These are phyloP conservation scores for Sarcophilus harrisii DNA, from an alignment of 2,797 vertebrate species.

Conservation along the genomic window DNA sequence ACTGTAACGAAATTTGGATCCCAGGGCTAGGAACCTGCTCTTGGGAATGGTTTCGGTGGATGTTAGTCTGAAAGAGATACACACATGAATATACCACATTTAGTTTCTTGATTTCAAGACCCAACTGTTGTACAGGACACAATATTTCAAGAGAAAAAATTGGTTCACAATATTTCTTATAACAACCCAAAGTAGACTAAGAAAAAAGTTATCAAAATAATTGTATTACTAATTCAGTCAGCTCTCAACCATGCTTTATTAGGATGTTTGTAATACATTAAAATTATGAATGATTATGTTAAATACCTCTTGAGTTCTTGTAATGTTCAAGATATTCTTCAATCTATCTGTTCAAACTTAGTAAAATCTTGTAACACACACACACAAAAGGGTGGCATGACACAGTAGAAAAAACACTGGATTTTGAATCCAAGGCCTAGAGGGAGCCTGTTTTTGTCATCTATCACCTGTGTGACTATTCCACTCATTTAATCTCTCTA, in stretches of 20 bases:
- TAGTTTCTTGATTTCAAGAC: slow-evolving; percentile 9
- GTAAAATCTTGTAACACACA: background rate
- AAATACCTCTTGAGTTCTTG: slow-evolving; percentile 27
- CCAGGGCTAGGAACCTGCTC: slow-evolving; percentile 93
- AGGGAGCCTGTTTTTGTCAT: background rate
- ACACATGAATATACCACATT: background rate
- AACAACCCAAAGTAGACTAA: slow-evolving; percentile 36
- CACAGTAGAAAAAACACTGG: background rate
- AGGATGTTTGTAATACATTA: slow-evolving; percentile 15
- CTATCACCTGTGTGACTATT: background rate
- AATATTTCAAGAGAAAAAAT: slow-evolving; percentile 57
- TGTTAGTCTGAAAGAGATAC: slow-evolving; percentile 88
- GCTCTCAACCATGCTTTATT: slow-evolving; percentile 55
- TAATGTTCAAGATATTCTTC: slow-evolving; percentile 6
- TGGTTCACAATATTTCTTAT: slow-evolving; percentile 31
- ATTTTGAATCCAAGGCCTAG: background rate
- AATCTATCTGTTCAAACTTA: background rate
- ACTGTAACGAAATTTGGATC: slow-evolving; percentile 99
- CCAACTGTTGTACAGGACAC: slow-evolving; percentile 32
- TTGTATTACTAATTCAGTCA: slow-evolving; percentile 53
- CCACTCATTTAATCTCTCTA: background rate
- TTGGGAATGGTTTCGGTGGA: slow-evolving; percentile 96
- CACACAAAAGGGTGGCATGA: background rate
- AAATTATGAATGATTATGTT: slow-evolving; percentile 15
- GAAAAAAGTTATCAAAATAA: slow-evolving; percentile 43